These are phyloP conservation scores for Chrysogorgia sp. DNA, from an alignment of 92 coral and sea anemone species.

Conservation along the genomic window DNA sequence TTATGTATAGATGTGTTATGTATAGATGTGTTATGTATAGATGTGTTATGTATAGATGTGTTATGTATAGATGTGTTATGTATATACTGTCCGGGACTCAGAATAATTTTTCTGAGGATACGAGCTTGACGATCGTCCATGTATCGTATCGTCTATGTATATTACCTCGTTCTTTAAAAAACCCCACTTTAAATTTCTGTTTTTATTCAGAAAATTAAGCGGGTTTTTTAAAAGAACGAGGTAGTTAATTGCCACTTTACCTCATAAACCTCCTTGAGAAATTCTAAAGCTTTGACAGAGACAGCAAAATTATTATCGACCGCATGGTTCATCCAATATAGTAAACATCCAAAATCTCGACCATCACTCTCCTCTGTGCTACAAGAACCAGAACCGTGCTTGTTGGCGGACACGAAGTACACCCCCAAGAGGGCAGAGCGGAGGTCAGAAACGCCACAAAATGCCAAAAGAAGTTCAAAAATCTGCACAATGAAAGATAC, in stretches of 20 bases:
- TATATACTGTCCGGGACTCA: neutral
- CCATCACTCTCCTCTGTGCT: slow-evolving; percentile 56
- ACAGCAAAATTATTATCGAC: slow-evolving; percentile 77
- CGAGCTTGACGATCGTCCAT: too few species aligned
- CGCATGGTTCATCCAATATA: slow-evolving; percentile 82
- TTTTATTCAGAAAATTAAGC: too few species aligned
- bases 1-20: too few species aligned
- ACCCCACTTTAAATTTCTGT: too few species aligned
- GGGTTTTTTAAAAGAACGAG: too few species aligned
- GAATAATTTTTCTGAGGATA: too few species aligned
- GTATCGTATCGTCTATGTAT: too few species aligned
- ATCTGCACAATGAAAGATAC: slow-evolving; percentile 60
- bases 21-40: too few species aligned
- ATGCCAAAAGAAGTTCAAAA: slow-evolving; percentile 83
- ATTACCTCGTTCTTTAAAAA: too few species aligned
- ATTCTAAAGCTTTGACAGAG: slow-evolving; percentile 81
- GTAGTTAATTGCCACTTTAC: slow-evolving; percentile 32
- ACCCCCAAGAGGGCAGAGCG: slow-evolving; percentile 65
- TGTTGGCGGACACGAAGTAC: slow-evolving; percentile 39
- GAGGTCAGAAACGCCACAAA: slow-evolving; percentile 83
- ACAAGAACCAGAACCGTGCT: neutral
- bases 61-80: neutral
- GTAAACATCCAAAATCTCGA: slow-evolving; percentile 67
- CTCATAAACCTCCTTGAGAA: slow-evolving; percentile 93
- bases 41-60: too few species aligned